A percentile compares a stretch with the other conserved stretches of the same genome.
phyloP scores from a whole-genome alignment of 2,113 vertebrate genomes.

The Pseudois nayaur region DNA sequence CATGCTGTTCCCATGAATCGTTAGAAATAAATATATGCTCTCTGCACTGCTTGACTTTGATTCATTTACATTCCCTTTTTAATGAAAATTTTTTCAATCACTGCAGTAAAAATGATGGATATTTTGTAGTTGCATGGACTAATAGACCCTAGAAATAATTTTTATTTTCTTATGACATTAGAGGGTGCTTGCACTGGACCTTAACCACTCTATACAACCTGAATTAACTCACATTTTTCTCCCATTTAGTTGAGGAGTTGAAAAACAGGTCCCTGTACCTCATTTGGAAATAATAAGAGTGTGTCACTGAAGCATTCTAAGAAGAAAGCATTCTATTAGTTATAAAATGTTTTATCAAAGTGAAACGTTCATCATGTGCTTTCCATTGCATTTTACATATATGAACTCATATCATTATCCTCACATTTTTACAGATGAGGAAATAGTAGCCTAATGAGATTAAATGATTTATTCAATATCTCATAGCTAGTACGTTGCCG shows the following conservation, averaged over 20 bases:
- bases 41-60: neutral
- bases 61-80: slow-evolving; percentile 21
- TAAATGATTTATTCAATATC: neutral
- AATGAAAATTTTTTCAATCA: neutral
- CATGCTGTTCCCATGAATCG: slow-evolving; percentile 41
- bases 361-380: neutral
- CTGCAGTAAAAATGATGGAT: neutral
- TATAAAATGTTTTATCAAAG: slow-evolving; percentile 21
- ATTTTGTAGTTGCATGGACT: neutral
- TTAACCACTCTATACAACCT: neutral
- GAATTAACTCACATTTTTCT: neutral
- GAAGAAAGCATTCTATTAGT: neutral
- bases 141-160: neutral
- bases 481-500: neutral
- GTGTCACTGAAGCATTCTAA: neutral
- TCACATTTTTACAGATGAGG: neutral
- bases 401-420: neutral
- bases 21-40: slow-evolving; percentile 29
- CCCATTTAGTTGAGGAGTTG: neutral
- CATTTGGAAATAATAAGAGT: neutral
- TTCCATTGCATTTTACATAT: neutral
- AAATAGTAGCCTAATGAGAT: neutral
- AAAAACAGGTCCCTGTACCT: neutral
- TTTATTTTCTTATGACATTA: neutral
- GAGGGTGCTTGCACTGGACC: neutral